Evolutionary conservation across 2,888 invertebrate species (phyloP).

Genomic region (Spatulosminthurus flaviceps): DNA sequence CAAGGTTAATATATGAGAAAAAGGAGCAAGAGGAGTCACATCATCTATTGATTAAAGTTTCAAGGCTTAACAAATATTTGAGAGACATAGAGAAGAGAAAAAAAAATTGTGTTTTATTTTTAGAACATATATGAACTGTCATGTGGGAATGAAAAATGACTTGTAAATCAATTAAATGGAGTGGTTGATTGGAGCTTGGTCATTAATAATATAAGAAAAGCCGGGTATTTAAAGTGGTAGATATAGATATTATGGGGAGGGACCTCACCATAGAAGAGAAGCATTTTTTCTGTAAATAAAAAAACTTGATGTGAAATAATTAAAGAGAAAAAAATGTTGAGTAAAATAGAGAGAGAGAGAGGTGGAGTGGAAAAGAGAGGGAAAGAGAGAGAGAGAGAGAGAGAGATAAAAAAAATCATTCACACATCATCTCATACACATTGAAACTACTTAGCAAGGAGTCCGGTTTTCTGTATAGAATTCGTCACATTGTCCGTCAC

Average conservation of each 20-base stretch:
- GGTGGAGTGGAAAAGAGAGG: not conserved
- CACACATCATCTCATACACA: conserved; percentile 33
- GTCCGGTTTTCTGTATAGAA: conserved; percentile 38
- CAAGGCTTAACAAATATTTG: not conserved
- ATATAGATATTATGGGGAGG: no score
- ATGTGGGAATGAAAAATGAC: no score
- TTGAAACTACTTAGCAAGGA: conserved; percentile 45
- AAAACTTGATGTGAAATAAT: not conserved
- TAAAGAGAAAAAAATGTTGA: not conserved
- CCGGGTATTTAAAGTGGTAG: no score
- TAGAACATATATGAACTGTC: no score
- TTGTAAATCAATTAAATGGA: no score
- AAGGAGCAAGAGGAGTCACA: not conserved
- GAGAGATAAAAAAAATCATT: not conserved
- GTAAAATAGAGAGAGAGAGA: not conserved
- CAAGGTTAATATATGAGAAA: no score
- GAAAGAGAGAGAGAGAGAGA: not conserved
- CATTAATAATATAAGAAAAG: no score
- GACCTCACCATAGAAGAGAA: no score
- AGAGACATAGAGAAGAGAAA: not conserved
- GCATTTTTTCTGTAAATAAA: no score
- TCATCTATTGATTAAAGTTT: no score
- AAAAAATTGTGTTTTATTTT: not conserved
- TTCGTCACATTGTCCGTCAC: conserved; percentile 31
- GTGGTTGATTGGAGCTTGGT: no score